These are phyloP conservation scores for Chelonia mydas DNA, from an alignment of 2,797 vertebrate species.

Conservation along the genomic window DNA sequence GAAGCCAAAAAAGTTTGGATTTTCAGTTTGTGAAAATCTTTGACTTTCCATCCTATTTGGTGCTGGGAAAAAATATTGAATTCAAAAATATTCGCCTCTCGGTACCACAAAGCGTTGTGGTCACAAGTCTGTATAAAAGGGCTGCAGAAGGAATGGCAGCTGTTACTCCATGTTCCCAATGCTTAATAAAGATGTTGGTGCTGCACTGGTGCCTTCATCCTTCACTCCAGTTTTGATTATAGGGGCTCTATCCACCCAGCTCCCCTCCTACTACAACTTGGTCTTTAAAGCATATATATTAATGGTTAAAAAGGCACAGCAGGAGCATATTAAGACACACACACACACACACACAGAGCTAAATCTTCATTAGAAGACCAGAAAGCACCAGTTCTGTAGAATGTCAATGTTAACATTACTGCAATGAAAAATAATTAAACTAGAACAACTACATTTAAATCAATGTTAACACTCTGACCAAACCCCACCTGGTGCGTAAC, in stretches of 20 bases:
- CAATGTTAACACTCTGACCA: background rate
- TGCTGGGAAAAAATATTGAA: background rate
- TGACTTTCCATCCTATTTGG: background rate
- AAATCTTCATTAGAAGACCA: conserved; percentile 12
- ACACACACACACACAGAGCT: background rate
- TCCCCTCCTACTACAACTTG: background rate
- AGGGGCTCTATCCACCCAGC: background rate
- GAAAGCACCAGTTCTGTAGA: background rate
- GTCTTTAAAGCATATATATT: background rate
- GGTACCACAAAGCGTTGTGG: accelerated
- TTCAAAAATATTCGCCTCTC: background rate
- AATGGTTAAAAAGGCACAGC: background rate
- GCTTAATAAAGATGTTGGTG: accelerated
- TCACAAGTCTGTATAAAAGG: accelerated
- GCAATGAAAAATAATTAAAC: conserved; percentile 42
- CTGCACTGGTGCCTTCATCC: background rate
- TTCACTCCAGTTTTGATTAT: background rate
- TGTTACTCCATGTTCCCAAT: background rate
- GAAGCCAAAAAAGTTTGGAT: background rate
- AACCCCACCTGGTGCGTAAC: background rate
- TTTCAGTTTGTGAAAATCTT: background rate
- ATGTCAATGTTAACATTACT: background rate
- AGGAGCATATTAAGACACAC: background rate
- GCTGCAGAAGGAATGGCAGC: background rate
- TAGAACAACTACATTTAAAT: background rate